Percentiles rank a stretch among this genome's conserved stretches.
Conservation (phyloP, 2,113 vertebrate species). For the Scytalopus superciliaris region DNA sequence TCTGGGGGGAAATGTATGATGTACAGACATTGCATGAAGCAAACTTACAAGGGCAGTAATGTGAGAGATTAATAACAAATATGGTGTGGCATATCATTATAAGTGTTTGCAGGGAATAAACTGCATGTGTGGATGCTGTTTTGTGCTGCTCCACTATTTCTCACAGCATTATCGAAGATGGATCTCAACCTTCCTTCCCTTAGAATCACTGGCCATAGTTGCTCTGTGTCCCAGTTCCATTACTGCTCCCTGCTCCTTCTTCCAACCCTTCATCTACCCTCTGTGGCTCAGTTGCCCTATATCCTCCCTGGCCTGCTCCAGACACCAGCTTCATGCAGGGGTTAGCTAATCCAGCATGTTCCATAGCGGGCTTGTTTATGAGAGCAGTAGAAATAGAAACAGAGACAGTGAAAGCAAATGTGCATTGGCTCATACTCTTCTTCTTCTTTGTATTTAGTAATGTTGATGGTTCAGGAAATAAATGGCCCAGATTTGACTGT, state of each 20-base stretch:
- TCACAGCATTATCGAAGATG: not conserved
- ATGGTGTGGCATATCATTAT: not conserved
- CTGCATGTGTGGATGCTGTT: not conserved
- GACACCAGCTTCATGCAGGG: not conserved
- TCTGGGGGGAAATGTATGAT: not conserved
- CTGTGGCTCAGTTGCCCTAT: not conserved
- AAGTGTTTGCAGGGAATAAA: not conserved
- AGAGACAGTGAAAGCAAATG: not conserved
- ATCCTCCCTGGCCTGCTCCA: not conserved
- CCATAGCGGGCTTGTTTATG: not conserved
- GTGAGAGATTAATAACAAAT: not conserved
- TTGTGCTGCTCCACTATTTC: not conserved
- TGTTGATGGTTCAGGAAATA: not conserved
- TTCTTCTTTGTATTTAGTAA: not conserved
- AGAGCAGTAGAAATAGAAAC: not conserved
- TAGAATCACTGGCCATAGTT: not conserved
- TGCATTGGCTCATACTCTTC: not conserved
- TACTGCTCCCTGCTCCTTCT: not conserved
- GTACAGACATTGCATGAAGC: not conserved
- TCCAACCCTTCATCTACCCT: not conserved
- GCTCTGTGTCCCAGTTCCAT: not conserved
- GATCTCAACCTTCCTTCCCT: not conserved
- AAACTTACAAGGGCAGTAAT: not conserved
- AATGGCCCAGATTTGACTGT: not conserved
- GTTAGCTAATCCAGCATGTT: not conserved